Evolutionary conservation across 2,113 vertebrate species (phyloP).

Genomic region (Stegostoma tigrinum): DNA sequence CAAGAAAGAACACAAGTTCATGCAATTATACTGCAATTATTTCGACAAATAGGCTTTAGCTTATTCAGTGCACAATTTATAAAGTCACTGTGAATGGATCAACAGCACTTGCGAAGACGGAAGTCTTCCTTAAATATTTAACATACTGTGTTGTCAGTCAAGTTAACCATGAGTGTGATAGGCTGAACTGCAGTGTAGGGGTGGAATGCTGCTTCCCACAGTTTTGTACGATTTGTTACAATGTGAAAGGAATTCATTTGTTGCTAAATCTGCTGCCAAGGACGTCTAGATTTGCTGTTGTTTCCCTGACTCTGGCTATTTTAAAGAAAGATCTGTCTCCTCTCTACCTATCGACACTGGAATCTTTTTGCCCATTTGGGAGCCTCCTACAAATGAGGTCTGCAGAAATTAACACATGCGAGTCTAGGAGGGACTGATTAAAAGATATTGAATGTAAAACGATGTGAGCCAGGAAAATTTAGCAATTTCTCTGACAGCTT

Average conservation of each 20-base stretch:
- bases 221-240: conserved; percentile 43
- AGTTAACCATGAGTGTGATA: conserved; percentile 45
- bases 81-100: not conserved
- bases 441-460: not conserved
- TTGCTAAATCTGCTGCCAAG: conserved; percentile 7
- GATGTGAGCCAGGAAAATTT: not conserved
- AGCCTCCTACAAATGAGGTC: not conserved
- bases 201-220: conserved; percentile 46
- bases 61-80: not conserved
- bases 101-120: not conserved
- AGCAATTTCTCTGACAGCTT: not conserved
- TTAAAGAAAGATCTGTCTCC: not conserved
- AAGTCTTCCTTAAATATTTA: not conserved
- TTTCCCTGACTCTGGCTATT: conserved; percentile 28
- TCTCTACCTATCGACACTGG: not conserved
- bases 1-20: not conserved
- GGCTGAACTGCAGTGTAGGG: conserved; percentile 51
- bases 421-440: not conserved
- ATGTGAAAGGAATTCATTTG: conserved; percentile 36
- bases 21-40: not conserved
- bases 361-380: not conserved
- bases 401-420: not conserved
- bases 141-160: conserved; percentile 30
- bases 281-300: conserved; percentile 25
- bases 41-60: not conserved